A percentile compares a stretch with the other conserved stretches of the same genome.
phyloP scores from a whole-genome alignment of 92 coral and sea anemone species.

The Anthopleura xanthogrammica region DNA sequence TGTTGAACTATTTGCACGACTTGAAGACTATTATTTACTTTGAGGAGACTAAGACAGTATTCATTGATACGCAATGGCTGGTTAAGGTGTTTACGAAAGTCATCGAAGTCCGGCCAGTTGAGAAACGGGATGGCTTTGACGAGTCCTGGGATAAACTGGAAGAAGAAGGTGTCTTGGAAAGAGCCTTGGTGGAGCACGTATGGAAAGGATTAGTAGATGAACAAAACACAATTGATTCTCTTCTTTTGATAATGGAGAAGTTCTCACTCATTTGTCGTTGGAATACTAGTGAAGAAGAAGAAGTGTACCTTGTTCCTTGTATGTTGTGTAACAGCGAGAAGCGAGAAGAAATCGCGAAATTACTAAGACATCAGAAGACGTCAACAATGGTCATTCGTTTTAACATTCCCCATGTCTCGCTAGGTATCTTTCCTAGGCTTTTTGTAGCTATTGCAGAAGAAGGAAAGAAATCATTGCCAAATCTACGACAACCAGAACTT shows the following conservation, averaged over 20 bases:
- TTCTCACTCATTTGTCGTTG: slow-evolving; percentile 40
- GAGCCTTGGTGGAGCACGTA: slow-evolving; percentile 18
- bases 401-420: not conserved
- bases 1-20: slow-evolving; percentile 54
- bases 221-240: not conserved
- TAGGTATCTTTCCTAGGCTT: not conserved
- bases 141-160: slow-evolving; percentile 35
- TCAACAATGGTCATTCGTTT: not conserved
- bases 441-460: not conserved
- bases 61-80: slow-evolving; percentile 61
- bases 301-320: not conserved
- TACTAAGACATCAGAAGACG: not conserved
- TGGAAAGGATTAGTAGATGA: slow-evolving; percentile 12
- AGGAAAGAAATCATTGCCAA: not conserved
- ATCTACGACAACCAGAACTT: not conserved
- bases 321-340: not conserved
- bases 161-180: slow-evolving; percentile 28
- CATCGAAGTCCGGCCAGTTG: slow-evolving; percentile 43
- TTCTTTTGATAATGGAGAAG: slow-evolving; percentile 42
- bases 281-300: not conserved
- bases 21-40: slow-evolving; percentile 43
- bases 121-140: not conserved
- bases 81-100: slow-evolving; percentile 50
- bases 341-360: not conserved
- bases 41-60: slow-evolving; percentile 34